Percentiles rank a stretch among this genome's conserved stretches.
phyloP scores from a whole-genome alignment of 1,140 invertebrate genomes.

The Lithobius niger region DNA sequence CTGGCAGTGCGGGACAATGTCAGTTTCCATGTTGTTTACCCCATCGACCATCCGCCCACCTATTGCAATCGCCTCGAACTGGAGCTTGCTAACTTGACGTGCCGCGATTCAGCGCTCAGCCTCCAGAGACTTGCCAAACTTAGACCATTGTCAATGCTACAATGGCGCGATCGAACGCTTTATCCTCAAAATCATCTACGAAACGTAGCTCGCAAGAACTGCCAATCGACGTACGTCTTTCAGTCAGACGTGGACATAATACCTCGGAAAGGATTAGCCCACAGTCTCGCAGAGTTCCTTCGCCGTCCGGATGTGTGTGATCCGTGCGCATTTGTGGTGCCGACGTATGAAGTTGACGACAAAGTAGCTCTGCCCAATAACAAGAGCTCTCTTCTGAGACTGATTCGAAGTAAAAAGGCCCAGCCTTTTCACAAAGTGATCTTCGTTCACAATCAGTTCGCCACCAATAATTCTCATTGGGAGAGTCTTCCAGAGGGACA shows the following conservation, averaged over 20 bases:
- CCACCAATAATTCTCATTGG: constrained; percentile 82
- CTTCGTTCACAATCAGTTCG: constrained; percentile 82
- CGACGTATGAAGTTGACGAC: constrained; percentile 75
- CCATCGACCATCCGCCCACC: constrained; percentile 34
- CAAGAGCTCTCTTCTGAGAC: constrained; percentile 56
- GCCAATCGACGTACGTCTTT: constrained; percentile 61
- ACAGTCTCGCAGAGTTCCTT: constrained; percentile 53
- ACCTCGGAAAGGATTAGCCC: constrained; percentile 37
- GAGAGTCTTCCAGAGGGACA: constrained; percentile 29
- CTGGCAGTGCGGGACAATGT: constrained; percentile 50
- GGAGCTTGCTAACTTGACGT: constrained; percentile 6
- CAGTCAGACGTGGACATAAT: constrained; percentile 75
- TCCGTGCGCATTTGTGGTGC: constrained; percentile 77
- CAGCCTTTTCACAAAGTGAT: constrained; percentile 85
- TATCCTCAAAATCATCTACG: constrained; percentile 78
- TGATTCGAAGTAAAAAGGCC: constrained; percentile 58
- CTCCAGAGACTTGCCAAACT: constrained; percentile 6
- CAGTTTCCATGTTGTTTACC: constrained; percentile 54
- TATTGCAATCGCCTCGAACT: not conserved
- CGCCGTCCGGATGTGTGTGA: constrained; percentile 39
- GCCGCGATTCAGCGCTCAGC: constrained; percentile 6
- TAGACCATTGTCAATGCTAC: constrained; percentile 10
- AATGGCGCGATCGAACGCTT: constrained; percentile 29
- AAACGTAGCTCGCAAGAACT: constrained; percentile 69
- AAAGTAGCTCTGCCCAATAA: constrained; percentile 58